Base-by-base conservation (phyloP, 2,113 vertebrate genomes). In the Mungos mungo region DNA sequence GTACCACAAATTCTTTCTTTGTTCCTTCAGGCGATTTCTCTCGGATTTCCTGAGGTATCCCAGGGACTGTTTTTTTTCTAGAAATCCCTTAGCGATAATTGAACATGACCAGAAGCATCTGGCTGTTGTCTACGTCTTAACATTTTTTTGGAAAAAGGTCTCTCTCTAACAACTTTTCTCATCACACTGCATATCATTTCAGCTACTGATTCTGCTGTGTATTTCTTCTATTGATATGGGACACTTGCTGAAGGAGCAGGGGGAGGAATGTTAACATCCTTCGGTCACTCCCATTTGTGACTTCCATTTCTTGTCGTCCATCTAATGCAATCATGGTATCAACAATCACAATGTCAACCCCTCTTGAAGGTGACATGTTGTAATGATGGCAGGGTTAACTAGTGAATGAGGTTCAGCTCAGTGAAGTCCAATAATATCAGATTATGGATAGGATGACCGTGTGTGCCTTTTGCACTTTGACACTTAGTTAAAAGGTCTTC, bases 81-180 rank as follows among this genome's bases (percentile, higher is more conserved):
- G 92, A 97, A 96, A 94, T 93, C 86, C 60, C 69, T 94, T 95
- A 38, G 93, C 50, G 71, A 94, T 97, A 97, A 97, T 47, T 96
- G 97, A 96, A 92, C 82, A 89, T 97, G 97, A 96, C 96, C 96
- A 94, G 97, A 88, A 98, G 95, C 94, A 94, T 95, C 96, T 97
- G 96, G 88, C 94, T 97, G 86, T 93, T 95, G 95, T 89, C 96
- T 97, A 81, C 92, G 96, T 97, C 23, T 5, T 45, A 93, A 80
- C 63, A 72, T 65, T 65, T 81, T 79, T 52, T 66, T 82, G 54
- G 47, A 47, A 52, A 95, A 96, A 96, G 88, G 83, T 89, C 80
- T 96, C 77, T 93, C 65, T 96, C 79, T 92, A 85, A 90, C 23
- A 82, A 92, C 60, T 90, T 85, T 91, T 66, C 86, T 95, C 27